These are phyloP conservation scores for Marronus borbonicus DNA, from an alignment of 2,888 invertebrate species.

Conservation along the genomic window DNA sequence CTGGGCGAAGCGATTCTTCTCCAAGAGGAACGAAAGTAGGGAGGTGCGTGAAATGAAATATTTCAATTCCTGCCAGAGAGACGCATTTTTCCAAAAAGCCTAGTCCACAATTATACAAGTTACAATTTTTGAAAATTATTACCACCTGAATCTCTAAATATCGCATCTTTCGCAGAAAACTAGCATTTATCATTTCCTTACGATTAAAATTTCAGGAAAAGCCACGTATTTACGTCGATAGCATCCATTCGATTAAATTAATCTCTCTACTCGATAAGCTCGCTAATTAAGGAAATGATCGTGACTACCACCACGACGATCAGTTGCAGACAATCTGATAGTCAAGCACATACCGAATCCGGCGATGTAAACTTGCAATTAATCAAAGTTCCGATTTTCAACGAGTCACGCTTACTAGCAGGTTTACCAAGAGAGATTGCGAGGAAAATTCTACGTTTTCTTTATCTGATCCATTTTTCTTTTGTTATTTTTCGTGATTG, in stretches of 20 bases:
- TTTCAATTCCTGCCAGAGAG: no score
- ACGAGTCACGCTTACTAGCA: constrained; percentile 35
- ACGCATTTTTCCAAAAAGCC: no score
- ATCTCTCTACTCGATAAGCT: constrained; percentile 64
- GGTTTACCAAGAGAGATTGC: neutral
- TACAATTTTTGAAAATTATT: no score
- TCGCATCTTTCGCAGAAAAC: constrained; percentile 14
- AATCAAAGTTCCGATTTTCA: constrained; percentile 55
- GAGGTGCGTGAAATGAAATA: no score
- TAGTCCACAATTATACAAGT: no score
- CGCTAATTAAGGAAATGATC: constrained; percentile 65
- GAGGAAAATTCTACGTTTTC: no score
- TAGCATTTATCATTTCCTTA: constrained; percentile 32
- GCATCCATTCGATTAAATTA: constrained; percentile 62
- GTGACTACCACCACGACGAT: constrained; percentile 57
- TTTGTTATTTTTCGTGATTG: no score
- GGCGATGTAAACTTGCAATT: constrained; percentile 59
- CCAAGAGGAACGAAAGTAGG: no score
- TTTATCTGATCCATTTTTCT: no score
- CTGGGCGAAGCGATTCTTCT: no score
- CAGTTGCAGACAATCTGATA: constrained; percentile 57
- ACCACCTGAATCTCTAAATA: no score
- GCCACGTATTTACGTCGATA: constrained; percentile 39
- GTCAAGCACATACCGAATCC: constrained; percentile 55
- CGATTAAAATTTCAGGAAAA: constrained; percentile 39